These are phyloP conservation scores for Drosophila algonquin DNA, from an alignment of 2,888 invertebrate species.

Conservation along the genomic window DNA sequence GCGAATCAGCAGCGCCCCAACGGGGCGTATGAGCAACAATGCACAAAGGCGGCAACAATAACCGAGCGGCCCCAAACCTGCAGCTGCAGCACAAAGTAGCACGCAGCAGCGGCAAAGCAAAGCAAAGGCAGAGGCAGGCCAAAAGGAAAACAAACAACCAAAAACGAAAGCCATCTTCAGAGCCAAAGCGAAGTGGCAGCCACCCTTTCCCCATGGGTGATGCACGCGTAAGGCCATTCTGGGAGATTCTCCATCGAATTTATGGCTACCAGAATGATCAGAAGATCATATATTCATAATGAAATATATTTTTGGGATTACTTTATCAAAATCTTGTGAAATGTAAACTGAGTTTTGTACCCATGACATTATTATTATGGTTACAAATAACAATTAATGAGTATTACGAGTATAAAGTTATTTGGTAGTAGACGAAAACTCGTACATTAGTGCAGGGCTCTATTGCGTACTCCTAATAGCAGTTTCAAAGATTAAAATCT, in stretches of 20 bases:
- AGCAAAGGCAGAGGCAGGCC: not conserved
- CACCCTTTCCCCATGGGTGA: slow-evolving; percentile 28
- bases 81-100: slow-evolving; percentile 50
- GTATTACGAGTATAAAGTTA: no score
- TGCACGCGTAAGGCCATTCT: no score
- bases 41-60: slow-evolving; percentile 43
- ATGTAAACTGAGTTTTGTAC: no score
- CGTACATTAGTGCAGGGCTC: no score
- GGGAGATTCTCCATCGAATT: no score
- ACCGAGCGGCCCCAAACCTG: slow-evolving; percentile 53
- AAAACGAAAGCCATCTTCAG: slow-evolving; percentile 14
- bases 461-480: not conserved
- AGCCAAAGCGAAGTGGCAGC: slow-evolving; percentile 13
- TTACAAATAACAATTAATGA: no score
- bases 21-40: slow-evolving; percentile 72
- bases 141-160: slow-evolving; percentile 9
- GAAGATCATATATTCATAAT: no score
- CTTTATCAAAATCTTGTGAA: no score
- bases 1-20: slow-evolving; percentile 50
- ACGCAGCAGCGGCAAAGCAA: slow-evolving; percentile 43
- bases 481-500: not conserved
- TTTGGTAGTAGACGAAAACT: no score
- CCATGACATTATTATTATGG: no score
- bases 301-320: no score
- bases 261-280: no score